Percentiles rank a stretch among this genome's conserved stretches.
phyloP scores from a whole-genome alignment of 1,140 invertebrate genomes.

The Melipona quadrifasciata region DNA sequence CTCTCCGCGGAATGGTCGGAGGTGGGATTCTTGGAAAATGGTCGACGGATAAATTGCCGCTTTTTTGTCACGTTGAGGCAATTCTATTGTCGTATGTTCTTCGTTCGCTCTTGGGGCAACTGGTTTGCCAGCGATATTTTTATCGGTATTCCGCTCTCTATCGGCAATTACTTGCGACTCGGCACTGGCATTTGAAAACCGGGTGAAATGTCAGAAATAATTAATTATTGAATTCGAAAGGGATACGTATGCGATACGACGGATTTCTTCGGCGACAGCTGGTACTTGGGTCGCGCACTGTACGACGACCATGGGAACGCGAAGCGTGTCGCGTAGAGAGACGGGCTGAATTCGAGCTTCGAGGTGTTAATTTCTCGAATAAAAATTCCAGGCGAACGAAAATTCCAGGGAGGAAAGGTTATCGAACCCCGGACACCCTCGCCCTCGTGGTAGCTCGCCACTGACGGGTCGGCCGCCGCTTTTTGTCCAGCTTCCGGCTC shows the following conservation, averaged over 20 bases:
- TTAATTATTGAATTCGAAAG: not conserved
- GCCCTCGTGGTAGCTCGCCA: conserved; percentile 27
- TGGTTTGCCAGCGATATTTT: not conserved
- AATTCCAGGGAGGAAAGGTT: conserved; percentile 31
- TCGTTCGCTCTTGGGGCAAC: not conserved
- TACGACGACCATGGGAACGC: not conserved
- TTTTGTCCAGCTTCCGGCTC: conserved; percentile 74
- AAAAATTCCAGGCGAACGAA: not conserved
- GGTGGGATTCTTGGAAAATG: not conserved
- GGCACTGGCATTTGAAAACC: not conserved
- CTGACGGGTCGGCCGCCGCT: conserved; percentile 49
- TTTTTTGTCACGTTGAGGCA: not conserved
- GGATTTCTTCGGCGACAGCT: no score
- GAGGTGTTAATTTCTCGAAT: not conserved
- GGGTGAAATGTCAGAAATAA: not conserved
- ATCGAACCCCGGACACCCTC: conserved; percentile 52
- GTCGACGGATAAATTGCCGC: not conserved
- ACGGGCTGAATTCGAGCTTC: not conserved
- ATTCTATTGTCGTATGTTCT: not conserved
- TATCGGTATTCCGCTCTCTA: not conserved
- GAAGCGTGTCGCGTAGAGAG: not conserved
- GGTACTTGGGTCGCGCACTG: no score
- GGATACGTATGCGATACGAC: not conserved
- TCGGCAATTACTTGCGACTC: not conserved
- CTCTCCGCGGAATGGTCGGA: not conserved